Base-by-base conservation (phyloP, 92 coral and sea anemone genomes). In the Porites lobata region DNA sequence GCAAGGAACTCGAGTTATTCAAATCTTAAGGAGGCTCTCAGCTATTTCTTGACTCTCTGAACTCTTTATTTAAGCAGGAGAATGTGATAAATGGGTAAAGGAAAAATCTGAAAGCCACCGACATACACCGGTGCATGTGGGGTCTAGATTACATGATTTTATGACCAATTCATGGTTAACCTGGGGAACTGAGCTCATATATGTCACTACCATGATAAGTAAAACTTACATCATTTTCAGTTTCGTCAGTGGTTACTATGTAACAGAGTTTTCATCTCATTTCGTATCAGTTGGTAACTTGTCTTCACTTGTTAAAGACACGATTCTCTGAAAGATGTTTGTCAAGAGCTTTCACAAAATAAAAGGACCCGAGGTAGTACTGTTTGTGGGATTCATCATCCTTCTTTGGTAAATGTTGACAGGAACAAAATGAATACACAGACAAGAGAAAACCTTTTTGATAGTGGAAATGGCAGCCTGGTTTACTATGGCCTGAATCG, bases 401-500 rank as follows among this genome's bases (percentile, higher is more conserved):
- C 18, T n/a, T 80, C 32, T 65, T 50, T 26, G 85, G 85, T 80
- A 80, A 65, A 75, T 80, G 85, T 22, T 80, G 62, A 63, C 29
- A 80, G 50, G 38, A 77, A 20, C 15, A 3, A 77, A 6, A 8
- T 20, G 0, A 52, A 18, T 8, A 80, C 24, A 22, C 9, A 65
- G 29, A 80, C 56, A 8, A 43, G 56, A 22, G 38, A 80, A 69
- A 51, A 83, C 91, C 85, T 78, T 68, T 20, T 80, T 81, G 72
- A 54, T 91, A 6, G 24, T 1, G 69, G 74, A n/a, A 9, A 51
- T 64, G 24, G 53, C 13, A 6, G 90, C 85, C 56, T 65, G 79
- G 87, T 69, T 43, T 12, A 91, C 9, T 66, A 91, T 80, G 43
- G 43, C 62, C 78, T 81, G 90, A 12, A 86, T 91, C 9, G 94